Conservation (phyloP, 2,888 invertebrate species). For the Caenorhabditis sp. region DNA sequence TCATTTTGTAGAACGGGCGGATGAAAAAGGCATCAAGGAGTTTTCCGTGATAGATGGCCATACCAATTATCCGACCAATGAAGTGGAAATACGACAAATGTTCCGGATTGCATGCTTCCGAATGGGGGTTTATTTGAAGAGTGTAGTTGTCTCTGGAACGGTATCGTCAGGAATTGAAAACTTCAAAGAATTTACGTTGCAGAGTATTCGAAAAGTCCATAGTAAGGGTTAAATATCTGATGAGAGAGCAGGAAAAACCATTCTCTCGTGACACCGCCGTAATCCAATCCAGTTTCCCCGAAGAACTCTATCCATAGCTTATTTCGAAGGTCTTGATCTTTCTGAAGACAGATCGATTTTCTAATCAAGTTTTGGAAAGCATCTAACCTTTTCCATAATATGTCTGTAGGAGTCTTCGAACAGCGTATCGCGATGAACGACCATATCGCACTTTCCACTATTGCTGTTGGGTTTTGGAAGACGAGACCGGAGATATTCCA, state of each 20-base stretch:
- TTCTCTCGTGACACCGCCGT: slow-evolving; percentile 87
- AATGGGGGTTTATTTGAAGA: slow-evolving; percentile 97
- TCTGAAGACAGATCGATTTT: slow-evolving; percentile 43
- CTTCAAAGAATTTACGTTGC: slow-evolving; percentile 89
- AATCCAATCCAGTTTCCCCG: slow-evolving; percentile 87
- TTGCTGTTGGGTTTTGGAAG: slow-evolving; percentile 96
- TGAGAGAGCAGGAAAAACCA: slow-evolving; percentile 99
- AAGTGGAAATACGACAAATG: slow-evolving; percentile 98
- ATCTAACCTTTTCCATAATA: slow-evolving; percentile 89
- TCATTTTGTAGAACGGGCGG: slow-evolving; percentile 99
- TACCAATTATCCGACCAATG: slow-evolving; percentile 97
- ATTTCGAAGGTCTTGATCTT: slow-evolving; percentile 93
- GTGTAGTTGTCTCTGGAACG: slow-evolving; percentile 93
- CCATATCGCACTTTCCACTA: slow-evolving; percentile 98
- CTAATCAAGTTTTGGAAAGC: background rate
- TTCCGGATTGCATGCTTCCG: slow-evolving; percentile 97
- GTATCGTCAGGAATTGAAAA: background rate
- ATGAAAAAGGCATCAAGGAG: slow-evolving; percentile 98
- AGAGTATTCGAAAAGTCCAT: slow-evolving; percentile 98
- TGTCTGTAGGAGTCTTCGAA: slow-evolving; percentile 97
- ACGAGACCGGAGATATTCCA: slow-evolving; percentile 92
- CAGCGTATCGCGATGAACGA: slow-evolving; percentile 91
- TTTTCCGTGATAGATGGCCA: slow-evolving; percentile 99
- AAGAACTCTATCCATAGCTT: slow-evolving; percentile 99
- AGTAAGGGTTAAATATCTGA: slow-evolving; percentile 99